Percentiles rank a stretch among this genome's conserved stretches.
These are phyloP conservation scores for Seriola rivoliana DNA, from an alignment of 2,113 vertebrate genomes.

Conservation along the genomic window DNA sequence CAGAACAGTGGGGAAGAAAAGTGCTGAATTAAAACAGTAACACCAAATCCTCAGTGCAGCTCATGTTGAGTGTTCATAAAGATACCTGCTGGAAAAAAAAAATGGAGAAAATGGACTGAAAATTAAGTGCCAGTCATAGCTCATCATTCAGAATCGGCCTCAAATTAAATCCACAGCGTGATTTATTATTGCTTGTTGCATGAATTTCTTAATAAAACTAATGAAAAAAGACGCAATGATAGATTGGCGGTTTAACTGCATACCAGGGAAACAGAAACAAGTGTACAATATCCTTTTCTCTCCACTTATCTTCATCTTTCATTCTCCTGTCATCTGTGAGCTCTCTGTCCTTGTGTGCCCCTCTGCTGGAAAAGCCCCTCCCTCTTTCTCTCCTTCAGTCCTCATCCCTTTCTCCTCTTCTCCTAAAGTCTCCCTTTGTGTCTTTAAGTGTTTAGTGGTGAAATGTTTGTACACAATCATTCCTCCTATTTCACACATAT, in stretches of 20 bases:
- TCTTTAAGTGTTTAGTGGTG: conserved; percentile 1
- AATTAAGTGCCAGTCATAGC: conserved; percentile 32
- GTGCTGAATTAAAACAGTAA: background rate
- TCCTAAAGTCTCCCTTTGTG: background rate
- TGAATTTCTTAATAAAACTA: conserved; percentile 56
- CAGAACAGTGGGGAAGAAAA: background rate
- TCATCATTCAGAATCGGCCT: conserved; percentile 33
- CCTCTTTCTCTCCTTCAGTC: background rate
- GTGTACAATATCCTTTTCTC: conserved; percentile 60
- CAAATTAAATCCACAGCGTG: conserved; percentile 41
- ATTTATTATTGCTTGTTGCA: conserved; percentile 33
- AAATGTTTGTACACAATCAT: conserved; percentile 13
- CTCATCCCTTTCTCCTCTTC: background rate
- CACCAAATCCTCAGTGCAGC: background rate
- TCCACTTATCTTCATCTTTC: conserved; percentile 56
- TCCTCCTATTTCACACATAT: conserved; percentile 25
- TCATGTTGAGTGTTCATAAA: background rate
- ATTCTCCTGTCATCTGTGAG: conserved; percentile 37
- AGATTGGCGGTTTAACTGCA: conserved; percentile 32
- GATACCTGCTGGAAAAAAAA: background rate
- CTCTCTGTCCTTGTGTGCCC: conserved; percentile 8
- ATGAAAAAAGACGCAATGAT: conserved; percentile 43
- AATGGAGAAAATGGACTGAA: background rate
- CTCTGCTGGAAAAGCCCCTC: background rate
- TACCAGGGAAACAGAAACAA: conserved; percentile 42